A percentile compares a stretch with the other conserved stretches of the same genome.
phyloP scores from a whole-genome alignment of 2,797 vertebrate species.

The Caiman crocodilus region DNA sequence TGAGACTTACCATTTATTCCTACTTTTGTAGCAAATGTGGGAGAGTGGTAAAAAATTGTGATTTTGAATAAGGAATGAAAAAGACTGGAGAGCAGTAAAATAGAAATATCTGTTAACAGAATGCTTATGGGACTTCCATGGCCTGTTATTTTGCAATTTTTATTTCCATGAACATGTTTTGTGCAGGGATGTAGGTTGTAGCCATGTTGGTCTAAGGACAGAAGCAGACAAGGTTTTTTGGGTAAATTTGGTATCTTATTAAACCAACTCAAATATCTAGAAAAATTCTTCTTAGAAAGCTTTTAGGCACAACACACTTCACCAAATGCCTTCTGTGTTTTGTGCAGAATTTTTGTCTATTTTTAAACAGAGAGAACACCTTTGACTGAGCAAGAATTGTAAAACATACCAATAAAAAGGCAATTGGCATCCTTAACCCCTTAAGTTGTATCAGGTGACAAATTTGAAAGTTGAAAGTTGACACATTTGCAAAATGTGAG shows the following conservation, averaged over 20 bases:
- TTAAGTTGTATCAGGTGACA: background rate
- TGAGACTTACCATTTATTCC: background rate
- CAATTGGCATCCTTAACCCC: background rate
- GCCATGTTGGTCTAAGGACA: too few species aligned
- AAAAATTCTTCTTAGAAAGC: background rate
- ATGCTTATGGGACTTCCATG: background rate
- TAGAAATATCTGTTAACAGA: background rate
- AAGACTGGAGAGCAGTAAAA: background rate
- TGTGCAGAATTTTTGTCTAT: background rate
- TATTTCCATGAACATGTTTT: background rate
- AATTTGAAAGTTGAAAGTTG: background rate
- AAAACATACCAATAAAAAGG: background rate
- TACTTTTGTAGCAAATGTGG: background rate
- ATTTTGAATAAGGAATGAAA: background rate
- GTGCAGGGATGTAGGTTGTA: too few species aligned
- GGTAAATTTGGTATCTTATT: too few species aligned
- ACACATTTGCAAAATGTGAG: background rate
- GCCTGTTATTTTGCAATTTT: background rate
- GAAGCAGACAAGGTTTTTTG: too few species aligned
- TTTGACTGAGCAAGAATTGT: background rate
- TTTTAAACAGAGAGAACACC: background rate
- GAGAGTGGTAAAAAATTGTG: background rate
- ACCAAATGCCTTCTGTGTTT: too few species aligned
- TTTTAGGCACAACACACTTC: too few species aligned
- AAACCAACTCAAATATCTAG: too few species aligned